A percentile compares a stretch with the other conserved stretches of the same genome.
phyloP scores from a whole-genome alignment of 2,113 vertebrate genomes.

The Columba livia region DNA sequence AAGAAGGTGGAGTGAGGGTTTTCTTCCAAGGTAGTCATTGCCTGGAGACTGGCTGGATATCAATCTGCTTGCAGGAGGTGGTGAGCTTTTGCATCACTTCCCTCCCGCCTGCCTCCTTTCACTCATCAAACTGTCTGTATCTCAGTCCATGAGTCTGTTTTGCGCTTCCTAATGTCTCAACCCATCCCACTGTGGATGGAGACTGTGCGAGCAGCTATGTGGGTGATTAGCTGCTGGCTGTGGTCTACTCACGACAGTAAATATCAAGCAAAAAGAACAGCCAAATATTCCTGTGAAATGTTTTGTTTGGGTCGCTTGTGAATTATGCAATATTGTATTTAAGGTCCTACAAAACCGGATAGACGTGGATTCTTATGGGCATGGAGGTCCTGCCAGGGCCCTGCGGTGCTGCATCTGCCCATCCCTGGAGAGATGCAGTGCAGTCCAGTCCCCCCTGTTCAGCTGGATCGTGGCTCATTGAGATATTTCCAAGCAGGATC shows the following conservation, averaged over 20 bases:
- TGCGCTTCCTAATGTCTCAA: neutral
- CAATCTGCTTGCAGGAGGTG: neutral
- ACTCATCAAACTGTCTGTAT: neutral
- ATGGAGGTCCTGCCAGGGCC: neutral
- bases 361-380: neutral
- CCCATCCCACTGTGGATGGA: neutral
- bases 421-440: neutral
- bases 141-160: neutral
- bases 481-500: neutral
- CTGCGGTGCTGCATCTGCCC: fast-evolving
- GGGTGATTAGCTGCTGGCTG: neutral
- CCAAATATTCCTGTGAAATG: neutral
- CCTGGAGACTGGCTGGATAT: neutral
- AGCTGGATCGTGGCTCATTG: neutral
- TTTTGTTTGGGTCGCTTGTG: neutral
- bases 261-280: neutral
- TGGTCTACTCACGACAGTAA: neutral
- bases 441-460: neutral
- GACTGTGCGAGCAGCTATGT: neutral
- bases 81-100: neutral
- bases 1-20: neutral
- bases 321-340: neutral
- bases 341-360: neutral
- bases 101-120: neutral
- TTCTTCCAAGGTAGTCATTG: neutral